Conservation (phyloP, 2,888 invertebrate species). For the Cacoxenus indagator region DNA sequence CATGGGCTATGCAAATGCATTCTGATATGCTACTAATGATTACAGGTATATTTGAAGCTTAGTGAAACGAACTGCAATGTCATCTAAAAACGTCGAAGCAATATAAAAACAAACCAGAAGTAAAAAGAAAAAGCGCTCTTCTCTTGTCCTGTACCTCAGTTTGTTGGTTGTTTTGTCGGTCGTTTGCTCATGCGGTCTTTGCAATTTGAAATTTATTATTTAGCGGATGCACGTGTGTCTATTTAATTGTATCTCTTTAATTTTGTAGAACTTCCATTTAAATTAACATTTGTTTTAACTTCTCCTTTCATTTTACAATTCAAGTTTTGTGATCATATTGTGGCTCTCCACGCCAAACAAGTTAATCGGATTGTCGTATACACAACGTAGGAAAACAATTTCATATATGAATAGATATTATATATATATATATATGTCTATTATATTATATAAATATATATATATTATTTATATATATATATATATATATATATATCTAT, state of each 20-base stretch:
- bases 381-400: conserved; percentile 62
- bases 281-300: conserved; percentile 47
- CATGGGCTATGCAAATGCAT: background rate
- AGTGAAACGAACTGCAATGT: conserved; percentile 14
- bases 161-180: conserved; percentile 2
- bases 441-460: background rate
- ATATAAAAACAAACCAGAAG: background rate
- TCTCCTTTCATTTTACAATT: conserved; percentile 24
- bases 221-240: too few relatives aligned
- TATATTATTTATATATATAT: background rate
- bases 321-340: too few relatives aligned
- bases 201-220: conserved; percentile 66
- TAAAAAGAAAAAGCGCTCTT: background rate
- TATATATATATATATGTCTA: background rate
- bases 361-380: conserved; percentile 25
- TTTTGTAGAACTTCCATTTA: conserved; percentile 48
- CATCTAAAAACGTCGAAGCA: background rate
- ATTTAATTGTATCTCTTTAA: conserved; percentile 69
- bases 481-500: conserved; percentile 1
- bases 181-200: conserved; percentile 36
- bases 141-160: background rate
- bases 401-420: too few relatives aligned
- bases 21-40: background rate
- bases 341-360: too few relatives aligned
- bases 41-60: background rate